Base-by-base conservation (phyloP, 2,113 vertebrate species). In the Notechis scutatus region DNA sequence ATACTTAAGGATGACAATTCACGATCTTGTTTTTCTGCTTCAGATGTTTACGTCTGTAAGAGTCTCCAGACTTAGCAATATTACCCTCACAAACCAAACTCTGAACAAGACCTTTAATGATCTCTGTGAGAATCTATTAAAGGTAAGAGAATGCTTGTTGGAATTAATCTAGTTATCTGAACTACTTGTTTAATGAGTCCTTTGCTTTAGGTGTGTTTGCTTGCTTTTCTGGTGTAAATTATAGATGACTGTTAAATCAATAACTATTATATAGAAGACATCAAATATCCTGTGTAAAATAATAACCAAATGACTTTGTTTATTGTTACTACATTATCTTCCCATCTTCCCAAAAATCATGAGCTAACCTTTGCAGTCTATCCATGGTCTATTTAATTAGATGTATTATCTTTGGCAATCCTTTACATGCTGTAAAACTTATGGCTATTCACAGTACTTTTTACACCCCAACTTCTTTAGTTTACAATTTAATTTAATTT, bases 21-120 rank as follows among this genome's bases (percentile, higher is more conserved):
- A 9, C 29, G 94, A 3, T 23, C 21, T 15, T 24, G 94, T 21
- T 95, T 6, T 96, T 18, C 54, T 87, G 56, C 90, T 96, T 94
- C 95, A 99, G 99, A 99, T 99, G 99, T 99, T 99, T 97, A 98
- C 99, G 26, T 99, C 99, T 4, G 99, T 99, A 89, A 98, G 99
- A 96, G 99, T 99, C 42, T 98, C 98, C 92, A 97, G 99, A 95
- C 97, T 99, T 95, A 99, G 97, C 97, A 99, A 98, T 91, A 95
- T 97, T 90, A 99, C 98, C 95, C 97, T 99, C 90, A 99, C 99
- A 39, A 99, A 99, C 96, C 99, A 99, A 97, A 98, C 98, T 39
- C 98, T 99, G 92, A 99, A 99, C 96, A 99, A 99, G 97, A 98
- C 98, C 95, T 99, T 99, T 92, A 99, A 98, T 95, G 99, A 99